Conservation (phyloP, 1,140 invertebrate species). For the Radopholus similis region DNA sequence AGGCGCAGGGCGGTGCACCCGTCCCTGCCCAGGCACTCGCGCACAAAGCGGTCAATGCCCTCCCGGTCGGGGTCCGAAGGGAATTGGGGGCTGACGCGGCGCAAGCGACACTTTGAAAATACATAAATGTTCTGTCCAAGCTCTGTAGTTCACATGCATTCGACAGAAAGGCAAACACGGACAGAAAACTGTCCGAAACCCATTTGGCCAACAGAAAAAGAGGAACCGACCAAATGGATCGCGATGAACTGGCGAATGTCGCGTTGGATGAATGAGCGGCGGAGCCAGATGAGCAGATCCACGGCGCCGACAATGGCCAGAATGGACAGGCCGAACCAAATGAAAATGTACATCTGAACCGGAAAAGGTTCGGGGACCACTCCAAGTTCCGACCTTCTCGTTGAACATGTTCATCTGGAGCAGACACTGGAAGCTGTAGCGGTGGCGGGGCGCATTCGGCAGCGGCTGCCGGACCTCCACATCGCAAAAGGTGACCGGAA, state of each 20-base stretch:
- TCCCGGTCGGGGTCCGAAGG: too few species aligned
- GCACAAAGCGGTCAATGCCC: background rate
- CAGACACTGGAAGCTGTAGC: constrained; percentile 5
- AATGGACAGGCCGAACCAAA: background rate
- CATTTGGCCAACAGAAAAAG: too few species aligned
- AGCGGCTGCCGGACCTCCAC: background rate
- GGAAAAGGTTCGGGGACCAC: background rate
- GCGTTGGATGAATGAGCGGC: background rate
- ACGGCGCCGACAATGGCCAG: background rate
- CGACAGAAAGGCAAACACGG: too few species aligned
- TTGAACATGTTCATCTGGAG: constrained; percentile 33
- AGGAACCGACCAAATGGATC: background rate
- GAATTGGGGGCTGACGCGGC: too few species aligned
- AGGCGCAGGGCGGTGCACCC: background rate
- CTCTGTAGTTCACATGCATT: too few species aligned
- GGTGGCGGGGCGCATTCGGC: background rate
- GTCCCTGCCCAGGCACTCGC: background rate
- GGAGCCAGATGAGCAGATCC: constrained; percentile 7
- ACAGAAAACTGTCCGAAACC: too few species aligned
- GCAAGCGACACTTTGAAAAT: background rate
- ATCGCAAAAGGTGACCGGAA: constrained; percentile 10
- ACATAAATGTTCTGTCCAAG: background rate
- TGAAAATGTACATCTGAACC: constrained; percentile 32
- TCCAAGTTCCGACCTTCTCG: constrained; percentile 6
- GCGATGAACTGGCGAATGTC: constrained; percentile 1